Conservation (phyloP, 2,888 invertebrate genomes). For the Gerris lacustris region DNA sequence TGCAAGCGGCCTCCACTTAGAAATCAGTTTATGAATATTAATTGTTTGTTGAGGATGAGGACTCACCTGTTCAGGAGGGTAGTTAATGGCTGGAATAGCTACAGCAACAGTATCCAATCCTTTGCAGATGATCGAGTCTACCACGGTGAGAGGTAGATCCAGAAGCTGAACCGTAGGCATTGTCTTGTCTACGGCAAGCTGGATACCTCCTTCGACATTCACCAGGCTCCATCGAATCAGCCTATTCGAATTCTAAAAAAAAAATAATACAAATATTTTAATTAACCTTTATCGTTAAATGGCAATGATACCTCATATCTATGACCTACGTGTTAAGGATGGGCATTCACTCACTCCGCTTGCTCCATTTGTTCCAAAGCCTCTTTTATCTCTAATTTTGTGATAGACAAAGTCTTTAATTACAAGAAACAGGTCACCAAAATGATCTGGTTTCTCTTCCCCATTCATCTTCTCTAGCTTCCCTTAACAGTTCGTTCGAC, state of each 20-base stretch:
- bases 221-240: slow-evolving; percentile 62
- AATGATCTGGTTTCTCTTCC: too few relatives aligned
- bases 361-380: neutral
- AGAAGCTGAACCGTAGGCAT: slow-evolving; percentile 59
- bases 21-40: too few relatives aligned
- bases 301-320: neutral
- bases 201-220: slow-evolving; percentile 61
- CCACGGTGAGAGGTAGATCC: slow-evolving; percentile 55
- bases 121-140: slow-evolving; percentile 66
- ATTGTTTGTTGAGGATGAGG: too few relatives aligned
- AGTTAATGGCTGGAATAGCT: slow-evolving; percentile 64
- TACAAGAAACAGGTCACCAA: too few relatives aligned
- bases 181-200: slow-evolving; percentile 58
- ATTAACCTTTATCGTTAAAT: neutral
- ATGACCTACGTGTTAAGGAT: neutral
- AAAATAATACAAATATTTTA: neutral
- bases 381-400: too few relatives aligned
- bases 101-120: slow-evolving; percentile 77
- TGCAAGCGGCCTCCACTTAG: too few relatives aligned
- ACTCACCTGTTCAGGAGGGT: slow-evolving; percentile 55
- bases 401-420: too few relatives aligned
- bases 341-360: slow-evolving; percentile 5
- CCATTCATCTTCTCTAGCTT: too few relatives aligned
- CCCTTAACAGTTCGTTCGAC: too few relatives aligned
- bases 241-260: slow-evolving; percentile 51